Evolutionary conservation across 2,888 invertebrate genomes (phyloP), one percentile per base, ranked within the genome.

Genomic region (Dicyrtoma fusca): DNA sequence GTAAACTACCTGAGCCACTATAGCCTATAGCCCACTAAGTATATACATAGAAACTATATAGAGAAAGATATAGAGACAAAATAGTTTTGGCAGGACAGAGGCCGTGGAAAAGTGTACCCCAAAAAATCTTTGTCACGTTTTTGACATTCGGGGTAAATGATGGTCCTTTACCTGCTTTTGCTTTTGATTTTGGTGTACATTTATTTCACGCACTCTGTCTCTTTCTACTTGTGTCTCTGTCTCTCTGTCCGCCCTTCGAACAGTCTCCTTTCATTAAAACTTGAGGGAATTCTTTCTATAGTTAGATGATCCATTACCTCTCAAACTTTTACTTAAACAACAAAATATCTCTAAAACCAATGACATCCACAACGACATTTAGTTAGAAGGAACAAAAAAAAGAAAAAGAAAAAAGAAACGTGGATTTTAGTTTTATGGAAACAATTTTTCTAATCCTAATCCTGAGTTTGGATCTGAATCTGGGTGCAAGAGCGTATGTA

Each of bases 91-190:
- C 19, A n/a, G n/a, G 59, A 34, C 34, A 21, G 26, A 61, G 25
- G 13, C 34, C 14, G 49, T 51, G 51, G 23, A 65, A 21, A 21
- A 45, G 6, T 51, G 17, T 17, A 62, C 17, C 51, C 51, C 34
- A n/a, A 71, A 75, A 75, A 71, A 69, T 71, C 69, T 73, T 71
- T 73, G 73, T 75, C 75, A 75, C 73, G 66, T 59, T 74, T 73
- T 73, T 75, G 75, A 75, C 75, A 75, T 73, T 71, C 65, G 69
- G 49, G 25, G 71, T 73, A 75, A 75, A 73, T 75, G 75, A 75
- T 73, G 69, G 70, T 72, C 70, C 62, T 69, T 62, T 55, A 63
- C 53, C 62, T 62, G 44, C 51, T 53, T 21, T 45, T 71, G 34
- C 53, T 49, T 53, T 71, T 63, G 13, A 25, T 57, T 68, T 34